Conservation (phyloP, 2,797 vertebrate genomes). For the Apodemus agrarius region DNA sequence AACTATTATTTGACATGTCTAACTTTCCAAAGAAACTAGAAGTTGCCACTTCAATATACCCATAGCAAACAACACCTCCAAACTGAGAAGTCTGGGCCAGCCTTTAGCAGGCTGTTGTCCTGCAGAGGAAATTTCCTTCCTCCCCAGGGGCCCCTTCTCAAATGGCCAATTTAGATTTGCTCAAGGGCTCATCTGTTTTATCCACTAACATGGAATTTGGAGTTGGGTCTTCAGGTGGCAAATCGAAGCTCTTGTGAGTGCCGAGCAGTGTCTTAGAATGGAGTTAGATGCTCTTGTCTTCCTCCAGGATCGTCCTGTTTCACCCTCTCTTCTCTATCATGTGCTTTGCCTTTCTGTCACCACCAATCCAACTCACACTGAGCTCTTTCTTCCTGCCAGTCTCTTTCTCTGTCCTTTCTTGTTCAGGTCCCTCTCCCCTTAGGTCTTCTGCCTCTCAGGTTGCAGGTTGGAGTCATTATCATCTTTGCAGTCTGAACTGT, state of each 20-base stretch:
- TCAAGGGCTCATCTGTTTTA: not conserved
- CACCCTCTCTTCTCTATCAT: slow-evolving; percentile 11
- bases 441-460: not conserved
- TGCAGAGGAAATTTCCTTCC: not conserved
- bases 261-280: not conserved
- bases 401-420: not conserved
- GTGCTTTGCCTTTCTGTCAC: not conserved
- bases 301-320: not conserved
- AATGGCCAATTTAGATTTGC: not conserved
- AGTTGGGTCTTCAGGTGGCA: slow-evolving; percentile 13
- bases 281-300: not conserved
- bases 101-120: not conserved
- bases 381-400: not conserved
- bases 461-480: not conserved
- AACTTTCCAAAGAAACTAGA: too few relatives aligned
- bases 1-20: too few relatives aligned
- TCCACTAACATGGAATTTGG: not conserved
- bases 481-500: not conserved
- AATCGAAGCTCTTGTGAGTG: not conserved
- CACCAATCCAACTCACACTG: not conserved
- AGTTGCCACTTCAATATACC: too few relatives aligned
- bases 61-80: not conserved
- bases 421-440: not conserved
- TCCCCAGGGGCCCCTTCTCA: not conserved
- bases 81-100: not conserved